Conservation (phyloP, 2,113 vertebrate genomes). For the Ardeotis arabs region DNA sequence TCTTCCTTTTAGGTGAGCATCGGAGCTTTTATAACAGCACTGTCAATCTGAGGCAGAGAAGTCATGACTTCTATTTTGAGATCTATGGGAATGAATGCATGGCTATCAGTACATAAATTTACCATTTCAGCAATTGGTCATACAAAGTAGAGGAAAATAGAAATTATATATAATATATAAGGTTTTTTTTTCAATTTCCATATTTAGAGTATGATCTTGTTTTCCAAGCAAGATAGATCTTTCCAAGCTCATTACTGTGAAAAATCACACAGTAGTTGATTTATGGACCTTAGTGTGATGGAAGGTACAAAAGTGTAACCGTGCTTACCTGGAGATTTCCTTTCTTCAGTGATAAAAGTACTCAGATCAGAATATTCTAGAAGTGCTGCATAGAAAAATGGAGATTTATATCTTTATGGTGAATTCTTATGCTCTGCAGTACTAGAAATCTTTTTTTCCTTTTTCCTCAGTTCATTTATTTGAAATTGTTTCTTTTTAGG, state of each 20-base stretch:
- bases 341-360: neutral
- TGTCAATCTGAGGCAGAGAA: neutral
- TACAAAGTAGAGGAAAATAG: neutral
- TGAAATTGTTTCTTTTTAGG: neutral
- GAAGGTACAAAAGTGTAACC: neutral
- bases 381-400: neutral
- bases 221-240: neutral
- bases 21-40: neutral
- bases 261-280: neutral
- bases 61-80: neutral
- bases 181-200: neutral
- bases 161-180: neutral
- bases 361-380: neutral
- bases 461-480: neutral
- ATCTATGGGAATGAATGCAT: neutral
- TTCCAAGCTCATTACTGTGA: neutral
- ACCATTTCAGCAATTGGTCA: neutral
- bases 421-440: neutral
- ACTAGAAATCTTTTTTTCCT: neutral
- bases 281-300: neutral
- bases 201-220: neutral
- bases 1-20: neutral
- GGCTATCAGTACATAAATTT: neutral
- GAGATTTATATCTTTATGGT: neutral
- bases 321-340: neutral